A percentile compares a stretch with the other conserved stretches of the same genome.
These are phyloP conservation scores for Caenorhabditis macrosperma DNA, from an alignment of 2,888 invertebrate genomes.

Conservation along the genomic window DNA sequence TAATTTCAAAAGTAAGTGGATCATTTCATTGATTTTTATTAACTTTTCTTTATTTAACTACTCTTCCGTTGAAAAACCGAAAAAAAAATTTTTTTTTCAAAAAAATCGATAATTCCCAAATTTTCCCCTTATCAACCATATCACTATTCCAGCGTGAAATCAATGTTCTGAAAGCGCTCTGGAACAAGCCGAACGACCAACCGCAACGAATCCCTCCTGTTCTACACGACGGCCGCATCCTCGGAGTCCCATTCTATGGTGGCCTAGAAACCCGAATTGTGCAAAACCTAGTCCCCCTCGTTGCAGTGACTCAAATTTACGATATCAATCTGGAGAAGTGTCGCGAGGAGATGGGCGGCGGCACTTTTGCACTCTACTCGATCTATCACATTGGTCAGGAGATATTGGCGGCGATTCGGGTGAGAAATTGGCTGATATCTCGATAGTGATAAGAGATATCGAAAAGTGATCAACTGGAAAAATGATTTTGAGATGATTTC, in stretches of 20 bases:
- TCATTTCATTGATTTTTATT: too few relatives aligned
- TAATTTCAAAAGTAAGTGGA: too few relatives aligned
- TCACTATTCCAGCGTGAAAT: conserved; percentile 48
- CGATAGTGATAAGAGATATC: too few relatives aligned
- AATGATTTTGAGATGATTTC: too few relatives aligned
- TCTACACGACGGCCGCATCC: conserved; percentile 32
- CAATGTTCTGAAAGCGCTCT: conserved; percentile 9
- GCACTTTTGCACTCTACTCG: conserved; percentile 17
- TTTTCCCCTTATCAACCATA: too few relatives aligned
- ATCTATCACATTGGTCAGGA: conserved; percentile 51
- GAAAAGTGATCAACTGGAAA: too few relatives aligned
- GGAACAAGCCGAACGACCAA: conserved; percentile 14
- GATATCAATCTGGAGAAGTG: conserved; percentile 52
- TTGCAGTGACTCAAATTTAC: conserved; percentile 44
- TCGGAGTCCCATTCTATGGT: conserved; percentile 55
- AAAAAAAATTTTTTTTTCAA: too few relatives aligned
- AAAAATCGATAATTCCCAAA: too few relatives aligned
- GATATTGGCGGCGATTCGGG: conserved; percentile 32
- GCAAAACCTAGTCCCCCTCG: not conserved
- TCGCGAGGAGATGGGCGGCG: conserved; percentile 57
- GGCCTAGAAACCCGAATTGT: too few relatives aligned
- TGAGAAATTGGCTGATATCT: not conserved
- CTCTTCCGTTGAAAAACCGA: too few relatives aligned
- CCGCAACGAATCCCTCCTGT: conserved; percentile 33
- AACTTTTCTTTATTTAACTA: too few relatives aligned